phyloP scores from a whole-genome alignment of 1,140 invertebrate species.

The Neelides sp. region DNA sequence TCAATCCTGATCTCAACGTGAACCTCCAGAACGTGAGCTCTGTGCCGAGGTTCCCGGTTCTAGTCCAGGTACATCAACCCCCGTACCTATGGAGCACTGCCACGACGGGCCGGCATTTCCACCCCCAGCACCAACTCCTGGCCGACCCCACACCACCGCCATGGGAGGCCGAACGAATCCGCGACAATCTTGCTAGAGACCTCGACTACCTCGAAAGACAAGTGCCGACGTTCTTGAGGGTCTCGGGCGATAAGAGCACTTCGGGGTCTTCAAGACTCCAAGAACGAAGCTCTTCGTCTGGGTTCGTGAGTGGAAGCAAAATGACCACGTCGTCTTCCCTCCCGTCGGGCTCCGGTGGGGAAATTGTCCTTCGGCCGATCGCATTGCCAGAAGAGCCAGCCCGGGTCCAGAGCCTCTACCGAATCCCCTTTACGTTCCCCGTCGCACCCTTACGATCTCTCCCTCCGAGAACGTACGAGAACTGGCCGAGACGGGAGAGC shows the following conservation, averaged over 20 bases:
- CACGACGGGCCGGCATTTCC: constrained; percentile 31
- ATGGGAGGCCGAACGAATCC: constrained; percentile 29
- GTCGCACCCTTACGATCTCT: constrained; percentile 13
- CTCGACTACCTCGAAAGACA: constrained; percentile 31
- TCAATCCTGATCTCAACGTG: constrained; percentile 27
- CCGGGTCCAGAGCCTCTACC: constrained; percentile 10
- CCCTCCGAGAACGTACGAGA: constrained; percentile 28
- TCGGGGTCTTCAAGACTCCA: too few species aligned
- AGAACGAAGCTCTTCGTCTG: constrained; percentile 1
- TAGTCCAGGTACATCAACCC: constrained; percentile 33
- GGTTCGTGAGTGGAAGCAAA: constrained; percentile 27
- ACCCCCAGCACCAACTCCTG: constrained; percentile 18
- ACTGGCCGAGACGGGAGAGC: constrained; percentile 26
- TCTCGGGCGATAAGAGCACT: neutral
- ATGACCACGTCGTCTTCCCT: constrained; percentile 17
- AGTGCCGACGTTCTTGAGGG: constrained; percentile 28
- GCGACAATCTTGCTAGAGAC: constrained; percentile 29
- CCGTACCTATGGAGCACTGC: constrained; percentile 29
- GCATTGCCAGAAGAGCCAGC: constrained; percentile 23
- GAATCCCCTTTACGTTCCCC: constrained; percentile 2
- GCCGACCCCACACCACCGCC: constrained; percentile 29
- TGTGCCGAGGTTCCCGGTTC: constrained; percentile 28
- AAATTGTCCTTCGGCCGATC: constrained; percentile 29
- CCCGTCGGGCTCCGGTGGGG: constrained; percentile 24
- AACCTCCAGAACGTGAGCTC: constrained; percentile 18